These are phyloP conservation scores for Listronotus oregonensis DNA, from an alignment of 1,140 invertebrate species.

Conservation along the genomic window DNA sequence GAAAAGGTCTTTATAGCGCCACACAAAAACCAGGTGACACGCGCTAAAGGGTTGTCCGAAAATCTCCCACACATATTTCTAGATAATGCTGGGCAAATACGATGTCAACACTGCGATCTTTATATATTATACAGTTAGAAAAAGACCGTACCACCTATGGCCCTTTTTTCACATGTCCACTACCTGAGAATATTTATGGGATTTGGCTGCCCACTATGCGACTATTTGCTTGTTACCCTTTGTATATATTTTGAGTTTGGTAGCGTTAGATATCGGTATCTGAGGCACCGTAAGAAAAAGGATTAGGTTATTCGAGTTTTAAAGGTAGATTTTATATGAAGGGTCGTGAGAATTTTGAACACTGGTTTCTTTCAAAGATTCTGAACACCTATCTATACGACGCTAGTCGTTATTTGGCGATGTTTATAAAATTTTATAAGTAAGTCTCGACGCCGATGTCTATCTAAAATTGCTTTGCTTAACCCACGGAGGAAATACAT, in stretches of 20 bases:
- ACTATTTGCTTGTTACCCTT: slow-evolving; percentile 6
- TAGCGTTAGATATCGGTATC: slow-evolving; percentile 12
- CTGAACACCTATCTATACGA: too few relatives aligned
- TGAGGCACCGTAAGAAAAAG: slow-evolving; percentile 10
- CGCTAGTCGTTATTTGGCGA: too few relatives aligned
- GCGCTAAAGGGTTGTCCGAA: slow-evolving; percentile 19
- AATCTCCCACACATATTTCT: slow-evolving; percentile 18
- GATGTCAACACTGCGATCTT: slow-evolving; percentile 19
- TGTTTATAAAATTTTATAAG: too few relatives aligned
- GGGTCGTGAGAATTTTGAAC: background rate
- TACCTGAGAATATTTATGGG: slow-evolving; percentile 9
- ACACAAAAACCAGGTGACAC: slow-evolving; percentile 6
- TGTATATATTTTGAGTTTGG: background rate
- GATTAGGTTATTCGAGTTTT: background rate
- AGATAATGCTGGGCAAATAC: slow-evolving; percentile 19
- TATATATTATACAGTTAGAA: slow-evolving; percentile 10
- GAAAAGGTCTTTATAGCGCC: too few relatives aligned
- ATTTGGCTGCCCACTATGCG: slow-evolving; percentile 1
- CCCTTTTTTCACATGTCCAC: slow-evolving; percentile 8
- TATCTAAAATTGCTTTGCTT: too few relatives aligned
- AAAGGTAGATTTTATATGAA: background rate
- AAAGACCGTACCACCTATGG: background rate
- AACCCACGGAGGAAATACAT: too few relatives aligned
- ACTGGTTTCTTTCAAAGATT: too few relatives aligned
- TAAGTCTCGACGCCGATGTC: too few relatives aligned